A percentile compares a stretch with the other conserved stretches of the same genome.
Evolutionary conservation across 2,113 vertebrate species (phyloP).

Genomic region (Pyxicephalus adspersus): DNA sequence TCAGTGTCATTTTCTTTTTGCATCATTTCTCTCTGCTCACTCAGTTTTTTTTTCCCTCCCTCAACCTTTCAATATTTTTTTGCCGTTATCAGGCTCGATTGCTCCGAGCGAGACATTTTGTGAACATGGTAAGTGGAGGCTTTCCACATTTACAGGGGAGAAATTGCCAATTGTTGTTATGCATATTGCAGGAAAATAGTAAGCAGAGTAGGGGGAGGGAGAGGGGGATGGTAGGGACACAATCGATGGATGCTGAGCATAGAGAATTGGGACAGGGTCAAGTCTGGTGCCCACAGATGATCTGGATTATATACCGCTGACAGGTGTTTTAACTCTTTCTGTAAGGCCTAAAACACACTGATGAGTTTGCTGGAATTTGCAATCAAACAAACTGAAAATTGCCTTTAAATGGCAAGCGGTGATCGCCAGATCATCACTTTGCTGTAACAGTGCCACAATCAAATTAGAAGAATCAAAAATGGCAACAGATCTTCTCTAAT

Average conservation of each 20-base stretch:
- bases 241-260: slow-evolving; percentile 64
- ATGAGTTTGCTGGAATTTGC: not conserved
- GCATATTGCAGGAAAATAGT: slow-evolving; percentile 63
- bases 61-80: slow-evolving; percentile 71
- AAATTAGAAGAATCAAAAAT: too few relatives aligned
- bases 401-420: too few relatives aligned
- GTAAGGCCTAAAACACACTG: too few relatives aligned
- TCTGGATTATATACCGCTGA: slow-evolving; percentile 20
- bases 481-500: too few relatives aligned
- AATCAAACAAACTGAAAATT: not conserved
- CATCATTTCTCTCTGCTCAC: slow-evolving; percentile 90
- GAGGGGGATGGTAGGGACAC: slow-evolving; percentile 55
- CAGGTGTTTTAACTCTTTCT: not conserved
- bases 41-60: slow-evolving; percentile 46
- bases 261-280: slow-evolving; percentile 60
- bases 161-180: slow-evolving; percentile 62
- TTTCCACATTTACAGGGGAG: slow-evolving; percentile 61
- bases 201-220: slow-evolving; percentile 58
- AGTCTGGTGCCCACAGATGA: slow-evolving; percentile 18
- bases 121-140: slow-evolving; percentile 52
- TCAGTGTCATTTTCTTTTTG: slow-evolving; percentile 93
- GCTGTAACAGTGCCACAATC: too few relatives aligned
- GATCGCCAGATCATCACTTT: too few relatives aligned
- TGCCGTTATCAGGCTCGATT: slow-evolving; percentile 65
- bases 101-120: slow-evolving; percentile 66